Percentiles rank a stretch among this genome's conserved stretches.
phyloP scores from a whole-genome alignment of 2,888 invertebrate species.

The Gnatocerus cornutus region DNA sequence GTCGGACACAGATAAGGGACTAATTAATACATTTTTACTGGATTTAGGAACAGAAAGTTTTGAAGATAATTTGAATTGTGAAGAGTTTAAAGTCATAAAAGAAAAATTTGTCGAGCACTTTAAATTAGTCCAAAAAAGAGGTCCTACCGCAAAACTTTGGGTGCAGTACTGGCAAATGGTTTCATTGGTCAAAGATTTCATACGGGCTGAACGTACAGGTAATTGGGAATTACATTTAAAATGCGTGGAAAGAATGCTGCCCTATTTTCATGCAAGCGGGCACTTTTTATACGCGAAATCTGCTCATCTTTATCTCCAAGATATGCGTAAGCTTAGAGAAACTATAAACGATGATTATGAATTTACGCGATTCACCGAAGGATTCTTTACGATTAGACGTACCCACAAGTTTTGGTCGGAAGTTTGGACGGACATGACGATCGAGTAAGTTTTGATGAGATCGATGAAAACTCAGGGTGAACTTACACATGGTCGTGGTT shows the following conservation, averaged over 20 bases:
- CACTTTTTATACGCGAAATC: constrained; percentile 53
- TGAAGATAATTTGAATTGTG: no score
- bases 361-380: constrained; percentile 53
- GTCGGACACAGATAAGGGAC: no score
- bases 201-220: constrained; percentile 59
- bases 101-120: no score
- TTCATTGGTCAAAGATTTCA: constrained; percentile 58
- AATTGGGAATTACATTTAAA: constrained; percentile 57
- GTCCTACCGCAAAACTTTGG: constrained; percentile 52
- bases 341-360: constrained; percentile 56
- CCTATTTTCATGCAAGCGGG: constrained; percentile 50
- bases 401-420: constrained; percentile 54
- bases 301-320: constrained; percentile 59
- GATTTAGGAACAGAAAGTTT: no score
- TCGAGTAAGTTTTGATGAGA: constrained; percentile 53
- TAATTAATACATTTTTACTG: no score
- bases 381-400: constrained; percentile 52
- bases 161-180: constrained; percentile 60
- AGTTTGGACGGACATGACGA: constrained; percentile 55
- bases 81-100: no score
- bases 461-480: constrained; percentile 58
- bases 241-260: constrained; percentile 38
- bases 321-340: constrained; percentile 55
- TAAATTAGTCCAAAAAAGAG: no score
- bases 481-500: neutral